Base-by-base conservation (phyloP, 2,888 invertebrate genomes). In the Apotomis capreana region DNA sequence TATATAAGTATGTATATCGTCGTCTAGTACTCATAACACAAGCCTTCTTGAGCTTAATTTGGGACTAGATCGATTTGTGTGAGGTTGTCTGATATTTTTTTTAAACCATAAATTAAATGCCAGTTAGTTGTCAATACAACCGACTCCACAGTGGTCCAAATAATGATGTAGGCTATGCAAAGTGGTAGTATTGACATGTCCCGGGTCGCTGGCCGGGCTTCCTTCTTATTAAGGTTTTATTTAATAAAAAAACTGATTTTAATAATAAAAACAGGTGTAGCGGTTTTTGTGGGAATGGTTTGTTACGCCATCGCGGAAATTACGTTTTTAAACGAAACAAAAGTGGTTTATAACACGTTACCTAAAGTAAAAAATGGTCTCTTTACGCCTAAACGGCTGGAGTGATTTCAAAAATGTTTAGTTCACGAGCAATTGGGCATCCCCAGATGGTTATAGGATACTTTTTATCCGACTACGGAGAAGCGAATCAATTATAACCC, bases 101-200 rank as follows among this genome's bases (percentile, higher is more conserved):
- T 9, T 3, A 40, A 65, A 67, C 58, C 4, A 3, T 9, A 8
- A 5, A 26, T 49, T 49, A 49, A 49, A 10, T 49, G 9, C 5
- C 49, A 49, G 49, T 49, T 49, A 49, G 49, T 10, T 8, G 3
- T 49, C 10, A 9, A 1, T 49, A 10, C 49, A 49, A 49, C 49
- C 10, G 49, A 10, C 49, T 9, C 9, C 63, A 37, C 70, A 74
- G 68, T 74, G 68, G 67, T 77, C 78, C 82, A 87, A 89, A 92
- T 91, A 92, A 92, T 91, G 92, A 92, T 89, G 90, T 91, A 87
- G 89, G 78, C 84, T 84, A 91, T 91, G 91, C 89, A 89, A 88
- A 89, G 85, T 83, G 85, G 84, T 77, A 78, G 84, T 91, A 89
- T 89, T 91, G 92, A 92, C 90, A 90, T 88, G 90, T 89, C 84